phyloP scores from a whole-genome alignment of 2,888 invertebrate genomes.

The Drosophila mimica region DNA sequence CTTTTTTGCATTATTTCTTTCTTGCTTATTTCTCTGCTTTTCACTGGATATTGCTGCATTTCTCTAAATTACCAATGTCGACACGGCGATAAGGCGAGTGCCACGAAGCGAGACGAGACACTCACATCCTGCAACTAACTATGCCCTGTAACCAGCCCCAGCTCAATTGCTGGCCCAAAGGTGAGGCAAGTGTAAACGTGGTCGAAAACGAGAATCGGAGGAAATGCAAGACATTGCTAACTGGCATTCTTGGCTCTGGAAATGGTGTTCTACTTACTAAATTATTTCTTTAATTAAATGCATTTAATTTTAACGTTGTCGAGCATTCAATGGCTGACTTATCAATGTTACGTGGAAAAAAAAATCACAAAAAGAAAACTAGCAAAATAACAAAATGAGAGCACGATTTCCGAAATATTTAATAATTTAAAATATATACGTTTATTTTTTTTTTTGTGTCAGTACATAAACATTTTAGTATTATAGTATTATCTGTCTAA shows the following conservation, averaged over 20 bases:
- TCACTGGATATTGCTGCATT: conserved; percentile 17
- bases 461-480: background rate
- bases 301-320: conserved; percentile 69
- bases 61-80: conserved; percentile 74
- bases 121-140: conserved; percentile 61
- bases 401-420: conserved; percentile 17
- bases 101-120: conserved; percentile 35
- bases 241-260: conserved; percentile 28
- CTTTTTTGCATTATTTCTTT: background rate
- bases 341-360: conserved; percentile 34
- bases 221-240: conserved; percentile 45
- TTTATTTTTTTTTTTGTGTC: background rate
- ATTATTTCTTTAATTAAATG: conserved; percentile 77
- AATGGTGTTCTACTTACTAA: conserved; percentile 55
- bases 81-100: conserved; percentile 62
- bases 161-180: conserved; percentile 44
- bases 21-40: background rate
- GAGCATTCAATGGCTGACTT: conserved; percentile 51
- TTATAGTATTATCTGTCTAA: conserved; percentile 53
- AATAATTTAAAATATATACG: conserved; percentile 5
- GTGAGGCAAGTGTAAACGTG: conserved; percentile 37
- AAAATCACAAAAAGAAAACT: background rate
- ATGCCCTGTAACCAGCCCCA: conserved; percentile 23
- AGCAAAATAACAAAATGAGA: background rate
- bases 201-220: conserved; percentile 25